phyloP scores from a whole-genome alignment of 2,113 vertebrate genomes.

The Phrynocephalus versicolor region DNA sequence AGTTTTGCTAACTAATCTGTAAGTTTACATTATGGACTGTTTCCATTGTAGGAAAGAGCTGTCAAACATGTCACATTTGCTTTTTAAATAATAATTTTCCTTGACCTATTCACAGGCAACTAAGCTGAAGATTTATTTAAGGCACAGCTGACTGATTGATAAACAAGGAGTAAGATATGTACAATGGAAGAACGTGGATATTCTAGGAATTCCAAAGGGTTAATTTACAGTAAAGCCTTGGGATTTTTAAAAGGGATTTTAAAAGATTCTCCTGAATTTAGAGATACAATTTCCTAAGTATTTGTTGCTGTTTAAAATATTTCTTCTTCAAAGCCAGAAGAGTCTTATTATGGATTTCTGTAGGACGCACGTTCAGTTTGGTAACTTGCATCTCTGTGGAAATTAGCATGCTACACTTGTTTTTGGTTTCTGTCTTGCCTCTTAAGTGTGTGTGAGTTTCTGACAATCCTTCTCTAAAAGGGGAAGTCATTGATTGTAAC shows the following conservation, averaged over 20 bases:
- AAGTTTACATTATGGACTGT: not conserved
- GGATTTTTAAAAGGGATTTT: not conserved
- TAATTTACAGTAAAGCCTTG: not conserved
- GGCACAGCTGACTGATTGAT: too few relatives aligned
- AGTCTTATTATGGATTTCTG: not conserved
- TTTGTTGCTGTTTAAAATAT: fast-evolving
- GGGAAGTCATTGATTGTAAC: not conserved
- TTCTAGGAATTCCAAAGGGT: not conserved
- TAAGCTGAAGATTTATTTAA: not conserved
- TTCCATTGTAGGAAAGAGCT: not conserved
- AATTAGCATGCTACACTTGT: too few relatives aligned
- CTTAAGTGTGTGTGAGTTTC: not conserved
- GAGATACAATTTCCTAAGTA: not conserved
- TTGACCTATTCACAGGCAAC: not conserved
- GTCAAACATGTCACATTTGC: not conserved
- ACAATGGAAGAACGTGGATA: not conserved
- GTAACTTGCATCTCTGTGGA: not conserved
- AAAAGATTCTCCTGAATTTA: not conserved
- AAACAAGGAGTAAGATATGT: too few relatives aligned
- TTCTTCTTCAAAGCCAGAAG: not conserved
- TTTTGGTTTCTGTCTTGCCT: not conserved
- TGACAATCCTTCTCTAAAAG: not conserved
- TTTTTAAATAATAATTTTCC: not conserved
- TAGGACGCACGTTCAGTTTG: not conserved
- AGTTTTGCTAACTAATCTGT: conserved; percentile 54